Conservation (phyloP, 2,888 invertebrate species). For the Apamea epomidion region DNA sequence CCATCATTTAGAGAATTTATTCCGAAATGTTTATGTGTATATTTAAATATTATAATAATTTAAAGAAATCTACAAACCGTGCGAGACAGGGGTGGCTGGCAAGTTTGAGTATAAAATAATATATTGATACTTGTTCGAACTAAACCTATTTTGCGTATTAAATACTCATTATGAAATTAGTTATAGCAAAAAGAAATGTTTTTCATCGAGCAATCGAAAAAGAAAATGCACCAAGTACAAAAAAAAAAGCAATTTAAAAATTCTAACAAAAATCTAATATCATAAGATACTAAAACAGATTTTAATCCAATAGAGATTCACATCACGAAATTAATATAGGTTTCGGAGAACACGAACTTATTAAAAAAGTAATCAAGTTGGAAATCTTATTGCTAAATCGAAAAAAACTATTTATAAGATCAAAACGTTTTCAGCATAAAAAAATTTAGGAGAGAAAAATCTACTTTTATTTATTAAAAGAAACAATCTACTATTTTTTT, state of each 20-base stretch:
- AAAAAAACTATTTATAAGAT: slow-evolving; percentile 36
- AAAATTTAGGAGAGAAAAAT: slow-evolving; percentile 6
- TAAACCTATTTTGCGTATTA: background rate
- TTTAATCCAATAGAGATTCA: slow-evolving; percentile 45
- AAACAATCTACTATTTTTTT: background rate
- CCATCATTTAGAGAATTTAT: no score
- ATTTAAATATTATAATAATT: no score
- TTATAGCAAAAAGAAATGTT: background rate
- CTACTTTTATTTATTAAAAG: slow-evolving; percentile 1
- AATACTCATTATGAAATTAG: background rate
- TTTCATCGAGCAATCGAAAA: background rate
- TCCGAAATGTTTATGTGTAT: no score
- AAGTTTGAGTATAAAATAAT: background rate
- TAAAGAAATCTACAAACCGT: no score
- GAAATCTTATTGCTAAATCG: slow-evolving; percentile 45
- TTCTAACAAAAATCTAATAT: background rate
- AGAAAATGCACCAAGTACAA: background rate
- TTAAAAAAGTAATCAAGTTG: slow-evolving; percentile 60
- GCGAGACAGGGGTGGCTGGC: no score
- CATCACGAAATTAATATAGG: slow-evolving; percentile 47
- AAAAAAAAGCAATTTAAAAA: slow-evolving; percentile 6
- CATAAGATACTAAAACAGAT: background rate
- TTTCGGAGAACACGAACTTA: slow-evolving; percentile 28
- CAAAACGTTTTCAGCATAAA: slow-evolving; percentile 27
- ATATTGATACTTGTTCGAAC: background rate